phyloP scores from a whole-genome alignment of 2,888 invertebrate species.

The Drosophila paramelanica region DNA sequence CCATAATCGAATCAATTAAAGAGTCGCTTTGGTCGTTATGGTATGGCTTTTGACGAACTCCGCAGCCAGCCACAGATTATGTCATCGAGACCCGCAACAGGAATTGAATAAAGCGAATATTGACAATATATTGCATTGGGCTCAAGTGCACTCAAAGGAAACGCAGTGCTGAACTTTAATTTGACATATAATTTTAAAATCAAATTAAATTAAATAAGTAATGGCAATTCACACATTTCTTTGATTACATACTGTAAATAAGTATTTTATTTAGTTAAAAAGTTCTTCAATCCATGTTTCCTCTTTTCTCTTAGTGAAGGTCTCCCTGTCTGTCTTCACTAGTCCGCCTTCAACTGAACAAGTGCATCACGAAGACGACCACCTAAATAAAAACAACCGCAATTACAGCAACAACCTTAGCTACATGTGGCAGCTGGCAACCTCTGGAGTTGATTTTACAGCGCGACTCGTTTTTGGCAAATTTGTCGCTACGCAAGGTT shows the following conservation, averaged over 20 bases:
- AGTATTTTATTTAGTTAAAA: no score
- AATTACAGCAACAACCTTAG: slow-evolving; percentile 4
- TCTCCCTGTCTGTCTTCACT: slow-evolving; percentile 44
- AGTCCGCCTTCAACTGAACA: slow-evolving; percentile 55
- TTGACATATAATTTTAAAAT: background rate
- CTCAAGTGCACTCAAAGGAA: slow-evolving; percentile 5
- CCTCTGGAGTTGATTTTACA: slow-evolving; percentile 33
- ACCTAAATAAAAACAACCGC: slow-evolving; percentile 12
- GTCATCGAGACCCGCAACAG: slow-evolving; percentile 29
- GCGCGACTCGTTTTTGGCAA: slow-evolving; percentile 67
- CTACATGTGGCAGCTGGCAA: slow-evolving; percentile 37
- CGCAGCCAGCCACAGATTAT: slow-evolving; percentile 33
- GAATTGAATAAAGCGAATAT: background rate
- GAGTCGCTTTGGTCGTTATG: slow-evolving; percentile 1
- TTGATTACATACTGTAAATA: no score
- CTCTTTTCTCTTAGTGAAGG: slow-evolving; percentile 1
- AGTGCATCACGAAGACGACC: slow-evolving; percentile 34
- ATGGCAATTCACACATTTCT: no score
- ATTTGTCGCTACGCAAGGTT: slow-evolving; percentile 71
- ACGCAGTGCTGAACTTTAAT: no score
- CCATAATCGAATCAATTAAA: slow-evolving; percentile 24
- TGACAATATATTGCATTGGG: slow-evolving; percentile 13
- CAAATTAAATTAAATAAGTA: no score
- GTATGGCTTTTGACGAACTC: background rate
- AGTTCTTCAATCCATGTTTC: no score